Evolutionary conservation across 92 coral and sea anemone genomes (phyloP).

Genomic region (Paramuricea clavata): DNA sequence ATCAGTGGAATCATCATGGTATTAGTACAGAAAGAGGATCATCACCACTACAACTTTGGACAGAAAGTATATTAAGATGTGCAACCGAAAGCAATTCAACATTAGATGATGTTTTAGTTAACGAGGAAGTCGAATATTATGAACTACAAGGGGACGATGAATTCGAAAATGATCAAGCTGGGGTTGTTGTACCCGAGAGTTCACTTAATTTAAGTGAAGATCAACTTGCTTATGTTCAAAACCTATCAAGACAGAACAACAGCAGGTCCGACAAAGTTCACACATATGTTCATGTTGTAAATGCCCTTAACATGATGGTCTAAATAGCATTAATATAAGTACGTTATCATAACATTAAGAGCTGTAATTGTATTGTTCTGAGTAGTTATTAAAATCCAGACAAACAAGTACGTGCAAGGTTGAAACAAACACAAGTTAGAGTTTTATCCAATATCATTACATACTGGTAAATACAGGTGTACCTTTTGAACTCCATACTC

Average conservation of each 20-base stretch:
- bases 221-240: constrained; percentile 54
- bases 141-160: constrained; percentile 36
- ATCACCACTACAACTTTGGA: constrained; percentile 55
- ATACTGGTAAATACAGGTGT: no score
- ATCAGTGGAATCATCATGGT: constrained; percentile 58
- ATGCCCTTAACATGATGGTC: constrained; percentile 48
- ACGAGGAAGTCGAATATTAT: constrained; percentile 59
- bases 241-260: neutral
- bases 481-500: no score
- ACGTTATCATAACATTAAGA: neutral
- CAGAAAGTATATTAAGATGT: constrained; percentile 40
- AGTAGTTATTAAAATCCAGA: neutral
- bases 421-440: no score
- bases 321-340: constrained; percentile 12
- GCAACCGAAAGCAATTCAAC: constrained; percentile 59
- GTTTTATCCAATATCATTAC: no score
- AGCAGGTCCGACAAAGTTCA: constrained; percentile 42
- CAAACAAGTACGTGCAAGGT: neutral
- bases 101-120: constrained; percentile 51
- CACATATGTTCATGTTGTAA: constrained; percentile 59
- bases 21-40: constrained; percentile 50
- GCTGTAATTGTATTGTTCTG: neutral
- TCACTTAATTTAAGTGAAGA: constrained; percentile 34
- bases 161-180: constrained; percentile 37
- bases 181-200: constrained; percentile 56